phyloP scores from a whole-genome alignment of 2,888 invertebrate species.

The Tuta absoluta region DNA sequence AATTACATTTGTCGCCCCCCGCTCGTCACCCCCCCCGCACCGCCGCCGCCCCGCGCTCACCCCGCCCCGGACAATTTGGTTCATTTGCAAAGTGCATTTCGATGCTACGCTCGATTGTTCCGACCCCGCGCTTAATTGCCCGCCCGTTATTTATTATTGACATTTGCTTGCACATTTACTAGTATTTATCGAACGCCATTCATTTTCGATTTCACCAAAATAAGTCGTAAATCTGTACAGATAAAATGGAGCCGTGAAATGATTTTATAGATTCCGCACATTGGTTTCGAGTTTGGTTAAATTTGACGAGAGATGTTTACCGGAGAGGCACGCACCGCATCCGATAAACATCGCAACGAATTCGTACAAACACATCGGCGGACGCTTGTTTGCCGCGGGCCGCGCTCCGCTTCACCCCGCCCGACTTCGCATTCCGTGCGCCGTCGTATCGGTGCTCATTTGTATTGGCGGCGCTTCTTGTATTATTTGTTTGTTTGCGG shows the following conservation, averaged over 20 bases:
- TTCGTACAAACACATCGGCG: slow-evolving; percentile 75
- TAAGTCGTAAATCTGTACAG: slow-evolving; percentile 41
- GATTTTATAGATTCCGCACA: slow-evolving; percentile 23
- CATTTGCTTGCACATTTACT: slow-evolving; percentile 65
- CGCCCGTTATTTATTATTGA: slow-evolving; percentile 73
- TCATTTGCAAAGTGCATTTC: slow-evolving; percentile 81
- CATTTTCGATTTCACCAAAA: slow-evolving; percentile 47
- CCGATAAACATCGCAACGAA: slow-evolving; percentile 77
- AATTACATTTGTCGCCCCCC: slow-evolving; percentile 67
- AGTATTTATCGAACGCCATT: slow-evolving; percentile 54
- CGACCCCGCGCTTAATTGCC: slow-evolving; percentile 74
- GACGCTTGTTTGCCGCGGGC: slow-evolving; percentile 74
- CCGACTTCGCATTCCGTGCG: slow-evolving; percentile 70
- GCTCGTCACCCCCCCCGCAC: slow-evolving; percentile 44
- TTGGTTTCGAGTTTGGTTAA: slow-evolving; percentile 30
- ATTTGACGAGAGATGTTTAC: slow-evolving; percentile 58
- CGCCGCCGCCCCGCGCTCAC: slow-evolving; percentile 39
- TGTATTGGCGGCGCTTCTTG: slow-evolving; percentile 74
- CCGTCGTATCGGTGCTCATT: slow-evolving; percentile 76
- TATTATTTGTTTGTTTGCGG: slow-evolving; percentile 79
- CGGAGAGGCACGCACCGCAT: slow-evolving; percentile 62
- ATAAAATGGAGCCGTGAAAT: slow-evolving; percentile 24
- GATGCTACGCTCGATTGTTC: slow-evolving; percentile 72
- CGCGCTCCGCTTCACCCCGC: slow-evolving; percentile 66
- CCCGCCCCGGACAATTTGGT: slow-evolving; percentile 56